Evolutionary conservation across 2,113 vertebrate genomes (phyloP).

Genomic region (Lepidiolamprologus cunningtoni): DNA sequence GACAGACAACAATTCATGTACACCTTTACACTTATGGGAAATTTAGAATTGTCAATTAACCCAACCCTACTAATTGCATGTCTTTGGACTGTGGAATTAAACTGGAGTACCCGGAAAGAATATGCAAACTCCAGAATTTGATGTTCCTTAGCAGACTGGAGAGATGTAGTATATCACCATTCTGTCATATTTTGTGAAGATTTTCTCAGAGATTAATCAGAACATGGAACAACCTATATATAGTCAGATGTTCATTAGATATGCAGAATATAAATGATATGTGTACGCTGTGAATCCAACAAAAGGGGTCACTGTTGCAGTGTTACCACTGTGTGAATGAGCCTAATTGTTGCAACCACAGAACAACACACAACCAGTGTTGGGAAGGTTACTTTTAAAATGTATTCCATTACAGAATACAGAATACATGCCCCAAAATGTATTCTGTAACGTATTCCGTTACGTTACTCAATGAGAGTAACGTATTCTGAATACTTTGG

Average conservation of each 20-base stretch:
- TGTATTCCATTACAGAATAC: no score
- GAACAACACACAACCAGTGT: no score
- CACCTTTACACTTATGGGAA: neutral
- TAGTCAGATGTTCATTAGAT: neutral
- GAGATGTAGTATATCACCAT: neutral
- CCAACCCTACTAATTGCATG: neutral
- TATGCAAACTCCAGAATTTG: neutral
- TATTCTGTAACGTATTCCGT: no score
- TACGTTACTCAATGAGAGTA: no score
- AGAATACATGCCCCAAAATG: no score
- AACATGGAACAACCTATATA: neutral
- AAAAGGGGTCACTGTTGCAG: conserved; percentile 7
- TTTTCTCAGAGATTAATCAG: neutral
- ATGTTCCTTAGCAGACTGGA: neutral
- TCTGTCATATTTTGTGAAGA: neutral
- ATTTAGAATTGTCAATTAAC: neutral
- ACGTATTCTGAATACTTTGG: no score
- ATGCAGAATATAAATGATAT: neutral
- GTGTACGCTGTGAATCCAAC: neutral
- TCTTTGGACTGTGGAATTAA: neutral
- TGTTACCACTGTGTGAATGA: neutral
- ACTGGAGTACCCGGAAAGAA: neutral
- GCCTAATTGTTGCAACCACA: neutral
- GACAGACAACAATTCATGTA: neutral
- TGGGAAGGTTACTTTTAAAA: no score